A percentile compares a stretch with the other conserved stretches of the same genome.
phyloP scores from a whole-genome alignment of 1,140 invertebrate genomes.

The Tyrophagus putrescentiae region DNA sequence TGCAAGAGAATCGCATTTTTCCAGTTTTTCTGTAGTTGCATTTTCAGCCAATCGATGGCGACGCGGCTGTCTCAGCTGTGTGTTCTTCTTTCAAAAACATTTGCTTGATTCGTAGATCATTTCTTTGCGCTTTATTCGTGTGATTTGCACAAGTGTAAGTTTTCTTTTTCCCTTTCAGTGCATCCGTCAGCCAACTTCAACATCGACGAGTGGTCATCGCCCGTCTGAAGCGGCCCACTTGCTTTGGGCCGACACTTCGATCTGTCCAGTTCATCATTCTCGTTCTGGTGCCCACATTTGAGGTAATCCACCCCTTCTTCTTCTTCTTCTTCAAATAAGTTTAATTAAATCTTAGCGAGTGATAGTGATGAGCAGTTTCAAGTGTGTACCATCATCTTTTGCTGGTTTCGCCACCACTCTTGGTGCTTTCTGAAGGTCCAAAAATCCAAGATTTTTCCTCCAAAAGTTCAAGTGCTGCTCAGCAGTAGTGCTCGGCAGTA shows the following conservation, averaged over 20 bases:
- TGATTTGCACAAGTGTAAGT: background rate
- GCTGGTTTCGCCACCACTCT: no score
- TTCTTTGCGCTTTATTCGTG: background rate
- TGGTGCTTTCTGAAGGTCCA: no score
- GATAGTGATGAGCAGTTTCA: no score
- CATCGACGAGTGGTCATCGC: background rate
- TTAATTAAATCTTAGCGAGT: no score
- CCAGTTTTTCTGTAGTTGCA: no score
- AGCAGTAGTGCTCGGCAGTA: no score
- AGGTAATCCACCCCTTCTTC: background rate
- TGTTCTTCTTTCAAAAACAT: background rate
- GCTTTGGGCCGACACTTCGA: constrained; percentile 8
- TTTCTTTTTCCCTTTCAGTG: background rate
- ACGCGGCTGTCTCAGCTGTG: background rate
- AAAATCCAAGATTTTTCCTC: no score
- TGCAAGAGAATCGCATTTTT: no score
- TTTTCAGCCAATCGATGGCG: background rate
- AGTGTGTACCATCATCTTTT: no score
- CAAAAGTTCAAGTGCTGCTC: no score
- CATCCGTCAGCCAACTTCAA: background rate
- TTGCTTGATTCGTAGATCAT: background rate
- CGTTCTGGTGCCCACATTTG: background rate
- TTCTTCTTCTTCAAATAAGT: background rate
- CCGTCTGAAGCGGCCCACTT: background rate
- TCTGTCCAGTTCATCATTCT: background rate